Percentiles rank a stretch among this genome's conserved stretches.
Conservation (phyloP, 1,140 invertebrate species). For the Calephelis nemesis region DNA sequence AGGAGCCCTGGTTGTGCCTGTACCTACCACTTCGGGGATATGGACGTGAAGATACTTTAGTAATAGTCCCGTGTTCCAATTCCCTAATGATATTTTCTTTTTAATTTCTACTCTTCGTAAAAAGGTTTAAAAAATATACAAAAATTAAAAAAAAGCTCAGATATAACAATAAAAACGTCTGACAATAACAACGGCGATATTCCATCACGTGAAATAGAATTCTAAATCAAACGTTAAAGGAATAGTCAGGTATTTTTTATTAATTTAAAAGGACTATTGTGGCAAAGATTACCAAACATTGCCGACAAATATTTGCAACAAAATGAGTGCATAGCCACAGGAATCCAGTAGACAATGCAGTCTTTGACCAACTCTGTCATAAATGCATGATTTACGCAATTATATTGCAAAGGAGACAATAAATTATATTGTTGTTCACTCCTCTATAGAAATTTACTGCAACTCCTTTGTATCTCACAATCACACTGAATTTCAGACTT, state of each 20-base stretch:
- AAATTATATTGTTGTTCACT: constrained; percentile 68
- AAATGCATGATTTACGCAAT: constrained; percentile 78
- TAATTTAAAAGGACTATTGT: neutral
- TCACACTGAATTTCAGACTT: neutral
- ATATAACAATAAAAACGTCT: too few species aligned
- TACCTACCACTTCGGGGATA: too few species aligned
- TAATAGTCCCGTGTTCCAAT: too few species aligned
- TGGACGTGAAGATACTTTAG: too few species aligned
- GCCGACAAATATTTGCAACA: constrained; percentile 38
- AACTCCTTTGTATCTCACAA: neutral
- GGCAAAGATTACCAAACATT: neutral
- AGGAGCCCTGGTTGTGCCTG: too few species aligned
- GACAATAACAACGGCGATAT: too few species aligned
- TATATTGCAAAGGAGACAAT: constrained; percentile 71
- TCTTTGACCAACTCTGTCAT: constrained; percentile 65
- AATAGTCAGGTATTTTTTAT: neutral
- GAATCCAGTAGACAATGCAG: constrained; percentile 61
- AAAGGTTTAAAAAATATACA: too few species aligned
- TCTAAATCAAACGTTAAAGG: too few species aligned
- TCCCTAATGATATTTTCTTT: too few species aligned
- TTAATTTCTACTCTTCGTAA: too few species aligned
- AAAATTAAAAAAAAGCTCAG: too few species aligned
- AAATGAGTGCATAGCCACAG: constrained; percentile 50
- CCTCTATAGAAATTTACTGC: constrained; percentile 48
- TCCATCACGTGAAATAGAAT: too few species aligned